A percentile compares a stretch with the other conserved stretches of the same genome.
phyloP scores from a whole-genome alignment of 2,888 invertebrate species.

The Drosophila emarginata region DNA sequence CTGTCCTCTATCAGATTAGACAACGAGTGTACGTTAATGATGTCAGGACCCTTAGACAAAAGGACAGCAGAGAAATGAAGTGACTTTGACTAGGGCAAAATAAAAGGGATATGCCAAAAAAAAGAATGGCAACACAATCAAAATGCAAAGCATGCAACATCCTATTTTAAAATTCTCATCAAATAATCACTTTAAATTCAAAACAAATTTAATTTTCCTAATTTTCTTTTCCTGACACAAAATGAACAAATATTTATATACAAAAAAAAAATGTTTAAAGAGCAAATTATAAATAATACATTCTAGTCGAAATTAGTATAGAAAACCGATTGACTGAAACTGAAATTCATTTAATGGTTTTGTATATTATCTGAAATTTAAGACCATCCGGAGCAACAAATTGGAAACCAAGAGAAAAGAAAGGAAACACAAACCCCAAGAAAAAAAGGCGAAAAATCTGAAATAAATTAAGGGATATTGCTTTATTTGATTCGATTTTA shows the following conservation, averaged over 20 bases:
- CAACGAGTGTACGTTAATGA: not conserved
- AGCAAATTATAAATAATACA: too few species aligned
- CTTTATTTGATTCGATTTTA: constrained; percentile 72
- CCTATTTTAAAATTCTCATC: not conserved
- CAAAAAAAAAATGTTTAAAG: too few species aligned
- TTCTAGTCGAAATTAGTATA: too few species aligned
- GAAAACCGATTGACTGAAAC: too few species aligned
- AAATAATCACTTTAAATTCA: too few species aligned
- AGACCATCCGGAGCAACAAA: too few species aligned
- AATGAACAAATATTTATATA: too few species aligned
- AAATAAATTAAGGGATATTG: constrained; percentile 75
- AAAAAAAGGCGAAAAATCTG: constrained; percentile 48
- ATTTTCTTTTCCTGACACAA: too few species aligned
- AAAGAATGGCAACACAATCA: constrained; percentile 41
- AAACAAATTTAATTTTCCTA: too few species aligned
- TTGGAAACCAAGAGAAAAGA: not conserved
- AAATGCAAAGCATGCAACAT: constrained; percentile 58
- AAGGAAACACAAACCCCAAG: not conserved
- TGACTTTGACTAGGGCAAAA: not conserved
- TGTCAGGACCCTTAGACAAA: not conserved
- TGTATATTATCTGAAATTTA: too few species aligned
- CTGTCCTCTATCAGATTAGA: not conserved
- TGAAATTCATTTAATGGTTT: too few species aligned
- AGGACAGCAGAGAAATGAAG: not conserved
- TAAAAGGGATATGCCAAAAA: not conserved